Conservation (phyloP, 2,797 vertebrate species). For the Spheniscus humboldti region DNA sequence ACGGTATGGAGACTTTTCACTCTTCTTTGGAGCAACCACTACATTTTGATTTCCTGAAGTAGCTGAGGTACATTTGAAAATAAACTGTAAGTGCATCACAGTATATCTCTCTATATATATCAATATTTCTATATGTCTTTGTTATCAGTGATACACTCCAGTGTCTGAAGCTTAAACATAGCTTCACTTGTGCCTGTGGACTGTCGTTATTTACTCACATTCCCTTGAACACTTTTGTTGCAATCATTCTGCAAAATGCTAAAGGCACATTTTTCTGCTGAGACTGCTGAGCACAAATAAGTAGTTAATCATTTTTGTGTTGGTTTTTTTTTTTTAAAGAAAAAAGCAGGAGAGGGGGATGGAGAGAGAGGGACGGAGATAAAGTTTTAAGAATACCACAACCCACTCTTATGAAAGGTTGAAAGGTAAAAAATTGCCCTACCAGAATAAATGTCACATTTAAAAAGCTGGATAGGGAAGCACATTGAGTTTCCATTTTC, state of each 20-base stretch:
- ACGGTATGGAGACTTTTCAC: constrained; percentile 63
- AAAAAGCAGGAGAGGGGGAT: not conserved
- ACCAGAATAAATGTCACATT: not conserved
- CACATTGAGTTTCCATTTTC: not conserved
- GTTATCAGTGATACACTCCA: not conserved
- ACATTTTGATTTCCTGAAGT: constrained; percentile 50
- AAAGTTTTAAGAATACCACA: not conserved
- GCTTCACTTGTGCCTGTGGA: not conserved
- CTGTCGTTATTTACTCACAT: constrained; percentile 31
- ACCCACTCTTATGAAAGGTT: not conserved
- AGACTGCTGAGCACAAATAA: constrained; percentile 24
- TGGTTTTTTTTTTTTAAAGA: not conserved
- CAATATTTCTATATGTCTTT: not conserved
- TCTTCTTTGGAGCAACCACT: constrained; percentile 33
- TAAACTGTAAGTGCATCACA: not conserved
- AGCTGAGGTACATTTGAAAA: constrained; percentile 31
- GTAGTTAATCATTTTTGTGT: constrained; percentile 1
- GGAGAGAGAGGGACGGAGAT: not conserved
- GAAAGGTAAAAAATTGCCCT: not conserved
- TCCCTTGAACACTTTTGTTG: not conserved
- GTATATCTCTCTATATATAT: not conserved
- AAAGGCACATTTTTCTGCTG: constrained; percentile 41
- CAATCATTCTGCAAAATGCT: constrained; percentile 40
- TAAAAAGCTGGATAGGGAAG: not conserved
- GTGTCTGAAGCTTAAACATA: not conserved